Evolutionary conservation across 2,113 vertebrate species (phyloP).

Genomic region (Pygathrix nemaeus): DNA sequence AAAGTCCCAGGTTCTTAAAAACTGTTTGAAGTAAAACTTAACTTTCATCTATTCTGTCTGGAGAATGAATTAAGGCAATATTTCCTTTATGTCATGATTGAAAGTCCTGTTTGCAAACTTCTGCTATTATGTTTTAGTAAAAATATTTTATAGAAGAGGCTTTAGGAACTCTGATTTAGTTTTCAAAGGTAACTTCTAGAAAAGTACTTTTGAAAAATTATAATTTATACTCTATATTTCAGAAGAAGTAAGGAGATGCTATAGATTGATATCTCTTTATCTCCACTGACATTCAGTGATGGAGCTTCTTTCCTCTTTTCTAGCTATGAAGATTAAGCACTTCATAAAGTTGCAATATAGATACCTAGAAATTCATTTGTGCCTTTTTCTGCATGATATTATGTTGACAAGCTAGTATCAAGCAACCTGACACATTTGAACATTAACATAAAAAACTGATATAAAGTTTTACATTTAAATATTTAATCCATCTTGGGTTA

Average conservation of each 20-base stretch:
- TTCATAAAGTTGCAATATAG: not conserved
- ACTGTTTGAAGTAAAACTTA: slow-evolving; percentile 41
- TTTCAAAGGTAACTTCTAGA: not conserved
- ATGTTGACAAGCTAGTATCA: not conserved
- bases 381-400: not conserved
- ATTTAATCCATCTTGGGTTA: too few relatives aligned
- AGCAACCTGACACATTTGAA: not conserved
- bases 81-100: not conserved
- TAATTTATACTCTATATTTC: not conserved
- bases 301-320: not conserved
- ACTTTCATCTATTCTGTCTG: not conserved
- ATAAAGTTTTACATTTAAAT: too few relatives aligned
- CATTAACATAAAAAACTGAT: not conserved
- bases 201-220: not conserved
- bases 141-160: not conserved
- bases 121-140: not conserved
- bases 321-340: not conserved
- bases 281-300: not conserved
- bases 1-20: not conserved
- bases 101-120: not conserved
- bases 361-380: not conserved
- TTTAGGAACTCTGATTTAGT: not conserved
- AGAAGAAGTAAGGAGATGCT: not conserved
- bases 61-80: not conserved
- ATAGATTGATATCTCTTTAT: not conserved